Conservation (phyloP, 23 tunicate species). For the Trididemnum miniatum region DNA sequence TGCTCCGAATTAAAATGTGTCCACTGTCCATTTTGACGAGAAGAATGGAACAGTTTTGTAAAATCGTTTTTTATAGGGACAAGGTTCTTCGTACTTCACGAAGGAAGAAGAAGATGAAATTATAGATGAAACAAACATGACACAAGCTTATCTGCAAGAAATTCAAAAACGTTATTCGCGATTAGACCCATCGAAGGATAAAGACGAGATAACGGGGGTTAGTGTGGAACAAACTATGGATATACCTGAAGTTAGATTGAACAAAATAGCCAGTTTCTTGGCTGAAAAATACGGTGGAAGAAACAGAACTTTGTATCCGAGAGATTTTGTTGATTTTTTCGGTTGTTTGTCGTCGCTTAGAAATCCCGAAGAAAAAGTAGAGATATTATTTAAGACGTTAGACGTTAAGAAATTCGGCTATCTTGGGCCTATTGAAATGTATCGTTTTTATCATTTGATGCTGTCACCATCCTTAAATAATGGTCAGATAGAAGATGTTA, state of each 20-base stretch:
- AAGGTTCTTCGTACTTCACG: slow-evolving; percentile 81
- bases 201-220: slow-evolving; percentile 70
- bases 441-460: slow-evolving; percentile 67
- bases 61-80: slow-evolving; percentile 69
- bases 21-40: no score
- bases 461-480: slow-evolving; percentile 67
- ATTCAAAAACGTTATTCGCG: slow-evolving; percentile 72
- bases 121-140: slow-evolving; percentile 46
- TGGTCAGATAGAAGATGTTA: slow-evolving; percentile 57
- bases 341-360: slow-evolving; percentile 45
- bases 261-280: slow-evolving; percentile 56
- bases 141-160: slow-evolving; percentile 56
- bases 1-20: no score
- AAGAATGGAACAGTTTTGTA: no score
- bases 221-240: slow-evolving; percentile 39
- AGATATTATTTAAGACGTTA: slow-evolving; percentile 48
- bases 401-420: slow-evolving; percentile 67
- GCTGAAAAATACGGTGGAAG: slow-evolving; percentile 79
- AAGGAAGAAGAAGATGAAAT: slow-evolving; percentile 74
- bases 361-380: slow-evolving; percentile 63
- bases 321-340: slow-evolving; percentile 69
- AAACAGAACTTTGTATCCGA: slow-evolving; percentile 52
- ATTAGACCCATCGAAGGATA: slow-evolving; percentile 48
- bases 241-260: slow-evolving; percentile 64
- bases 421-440: slow-evolving; percentile 76